Base-by-base conservation (phyloP, 2,888 invertebrate species). In the Calameuta filiformis region DNA sequence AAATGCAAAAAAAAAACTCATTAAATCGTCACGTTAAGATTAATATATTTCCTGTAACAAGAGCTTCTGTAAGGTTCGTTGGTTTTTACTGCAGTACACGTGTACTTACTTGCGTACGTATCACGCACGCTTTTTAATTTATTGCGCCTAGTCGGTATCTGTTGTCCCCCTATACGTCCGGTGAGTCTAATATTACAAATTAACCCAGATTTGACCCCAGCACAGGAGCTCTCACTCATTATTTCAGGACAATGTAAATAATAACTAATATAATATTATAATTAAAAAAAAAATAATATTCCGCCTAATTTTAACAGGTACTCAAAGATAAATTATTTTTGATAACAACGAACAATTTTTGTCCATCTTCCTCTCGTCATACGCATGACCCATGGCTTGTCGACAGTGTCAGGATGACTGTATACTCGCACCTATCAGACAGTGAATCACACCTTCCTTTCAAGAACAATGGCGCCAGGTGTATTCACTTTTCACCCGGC, bases 181-280 rank as follows among this genome's bases (percentile, higher is more conserved):
- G 86, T 86, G 81, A 81, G 76, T 84, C 85, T 86, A 85, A 88
- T 86, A 86, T 84, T 85, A 81, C 78, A 81, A 87, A 87, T 88
- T 86, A 87, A 88, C 86, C 84, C 81, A 87, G 81, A 84, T 85
- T 82, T 80, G 84, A 84, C 83, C 85, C 81, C 80, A 56, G 23
- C 56, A 23, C 23, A 56, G 56, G 23, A 15, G 56, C 23, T 15
- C 56, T 56, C 56, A 23, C 56, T 56, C 56, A 56, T 40, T 40
- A 40, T 56, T 56, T 56, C 56, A 56, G 23, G 56, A 56, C 56
- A 23, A 23, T 56, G 56, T 56, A 56, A 56, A 56, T 56, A 56
- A 56, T 23, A 23, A 56, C 56, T 31, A 31, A 31, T 31, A 31
- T 31, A 31, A 31, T 31, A 31, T 31, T 31, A 31, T 31, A 31